A percentile compares a stretch with the other conserved stretches of the same genome.
These are phyloP conservation scores for Drosophila pegasa DNA, from an alignment of 2,888 invertebrate genomes.

Conservation along the genomic window DNA sequence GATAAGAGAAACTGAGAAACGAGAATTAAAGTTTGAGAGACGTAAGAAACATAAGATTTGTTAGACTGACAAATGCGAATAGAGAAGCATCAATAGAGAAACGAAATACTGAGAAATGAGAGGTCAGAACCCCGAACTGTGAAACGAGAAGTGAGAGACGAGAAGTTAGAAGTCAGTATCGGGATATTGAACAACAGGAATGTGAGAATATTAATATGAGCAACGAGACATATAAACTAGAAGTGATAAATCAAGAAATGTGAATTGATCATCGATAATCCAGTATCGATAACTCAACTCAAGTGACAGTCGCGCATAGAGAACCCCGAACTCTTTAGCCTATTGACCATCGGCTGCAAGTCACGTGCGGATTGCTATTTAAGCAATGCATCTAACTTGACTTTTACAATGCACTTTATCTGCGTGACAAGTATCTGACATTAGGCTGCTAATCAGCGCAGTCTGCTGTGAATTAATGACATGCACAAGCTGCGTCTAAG, in stretches of 20 bases:
- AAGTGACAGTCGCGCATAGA: no score
- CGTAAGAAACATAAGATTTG: background rate
- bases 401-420: conserved; percentile 19
- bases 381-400: conserved; percentile 15
- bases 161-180: no score
- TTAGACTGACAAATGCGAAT: no score
- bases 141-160: no score
- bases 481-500: conserved; percentile 26
- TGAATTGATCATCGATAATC: background rate
- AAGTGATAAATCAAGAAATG: background rate
- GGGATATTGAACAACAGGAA: no score
- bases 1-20: background rate
- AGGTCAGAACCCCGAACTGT: no score
- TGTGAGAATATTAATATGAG: no score
- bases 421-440: conserved; percentile 18
- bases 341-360: conserved; percentile 19
- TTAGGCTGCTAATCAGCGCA: conserved; percentile 36
- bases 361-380: conserved; percentile 50
- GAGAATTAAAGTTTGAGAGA: background rate
- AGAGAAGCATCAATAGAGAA: no score
- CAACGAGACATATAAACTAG: no score
- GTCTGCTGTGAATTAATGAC: conserved; percentile 21
- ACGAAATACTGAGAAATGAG: no score
- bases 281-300: background rate
- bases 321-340: background rate